Base-by-base conservation (phyloP, 92 coral and sea anemone species). In the Siderastrea radians region DNA sequence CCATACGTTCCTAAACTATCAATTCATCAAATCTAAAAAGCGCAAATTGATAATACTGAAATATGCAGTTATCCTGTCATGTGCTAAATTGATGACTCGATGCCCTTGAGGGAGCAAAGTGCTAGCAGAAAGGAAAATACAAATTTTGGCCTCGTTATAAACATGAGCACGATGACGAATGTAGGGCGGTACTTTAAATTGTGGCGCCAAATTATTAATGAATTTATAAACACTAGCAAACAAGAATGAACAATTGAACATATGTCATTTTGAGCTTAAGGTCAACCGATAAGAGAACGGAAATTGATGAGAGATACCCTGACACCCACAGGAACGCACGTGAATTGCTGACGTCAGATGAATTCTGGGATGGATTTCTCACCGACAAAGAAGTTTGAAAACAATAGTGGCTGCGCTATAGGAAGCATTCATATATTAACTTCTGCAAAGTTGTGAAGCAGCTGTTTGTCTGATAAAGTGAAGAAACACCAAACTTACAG, bases 281-380 rank as follows among this genome's bases (percentile, higher is more conserved):
- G 95, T 89, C 93, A 81, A 64, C 79, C 61, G 95, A 92, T 89
- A 92, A 89, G 93, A 72, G 60, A 84, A 52, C 93, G 93, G 95
- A 92, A 92, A 85, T 85, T 86, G 86, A 74, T 63, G 77, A 85
- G 64, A 82, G 86, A 82, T 59, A 71, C 72, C 54, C 55, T 15
- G 51, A 19, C 53, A 43, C 77, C 87, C 49, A 82, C 77, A 85
- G 76, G 75, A 84, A 76, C 75, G 68, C 89, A 85, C 67, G 71
- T 85, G 84, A 85, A 58, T 3, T 8, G 3, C 38, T 26, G 4
- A 69, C 14, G 43, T 15, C 26, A 43, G 51, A 38, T 49, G 82
- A 58, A 85, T 85, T 78, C 89, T 76, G 89, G 83, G 83, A 85
- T 44, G 14, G 83, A 57, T 67, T 47, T n/a, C 43, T 17, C 77